These are phyloP conservation scores for Ganaspis brasiliensis DNA, from an alignment of 2,888 invertebrate species.

Conservation along the genomic window DNA sequence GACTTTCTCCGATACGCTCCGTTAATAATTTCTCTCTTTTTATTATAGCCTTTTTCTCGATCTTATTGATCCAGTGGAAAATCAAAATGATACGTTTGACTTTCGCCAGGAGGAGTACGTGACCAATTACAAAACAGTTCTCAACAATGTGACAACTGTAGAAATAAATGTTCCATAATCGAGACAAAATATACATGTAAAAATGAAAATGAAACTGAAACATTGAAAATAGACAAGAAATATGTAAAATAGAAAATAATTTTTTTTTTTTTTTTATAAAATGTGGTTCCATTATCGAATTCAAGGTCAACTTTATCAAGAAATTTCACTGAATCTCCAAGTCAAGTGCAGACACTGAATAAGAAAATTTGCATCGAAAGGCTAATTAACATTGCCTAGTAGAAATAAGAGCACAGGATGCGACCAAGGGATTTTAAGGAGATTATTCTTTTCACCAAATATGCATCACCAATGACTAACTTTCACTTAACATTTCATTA, in stretches of 20 bases:
- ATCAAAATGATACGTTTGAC: constrained; percentile 28
- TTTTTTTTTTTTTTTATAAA: not conserved
- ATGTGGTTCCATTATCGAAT: not conserved
- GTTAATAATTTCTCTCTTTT: constrained; percentile 73
- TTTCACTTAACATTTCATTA: constrained; percentile 30
- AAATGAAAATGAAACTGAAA: too few relatives aligned
- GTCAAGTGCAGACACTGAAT: not conserved
- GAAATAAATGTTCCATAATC: not conserved
- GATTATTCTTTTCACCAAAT: constrained; percentile 22
- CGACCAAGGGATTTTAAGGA: constrained; percentile 9
- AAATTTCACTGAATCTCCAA: constrained; percentile 29
- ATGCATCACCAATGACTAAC: not conserved
- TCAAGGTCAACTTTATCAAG: not conserved
- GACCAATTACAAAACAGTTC: constrained; percentile 1
- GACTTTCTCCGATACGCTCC: constrained; percentile 79
- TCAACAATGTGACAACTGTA: not conserved
- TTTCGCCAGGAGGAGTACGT: constrained; percentile 15
- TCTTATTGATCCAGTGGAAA: constrained; percentile 41
- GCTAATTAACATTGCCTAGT: constrained; percentile 18
- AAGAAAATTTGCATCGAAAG: constrained; percentile 26
- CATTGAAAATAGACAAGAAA: too few relatives aligned
- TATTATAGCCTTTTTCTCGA: constrained; percentile 55
- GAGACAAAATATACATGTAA: too few relatives aligned
- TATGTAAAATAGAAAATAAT: not conserved
- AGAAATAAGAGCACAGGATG: constrained; percentile 37